phyloP scores from a whole-genome alignment of 2,888 invertebrate species.

The Lingula anatina region DNA sequence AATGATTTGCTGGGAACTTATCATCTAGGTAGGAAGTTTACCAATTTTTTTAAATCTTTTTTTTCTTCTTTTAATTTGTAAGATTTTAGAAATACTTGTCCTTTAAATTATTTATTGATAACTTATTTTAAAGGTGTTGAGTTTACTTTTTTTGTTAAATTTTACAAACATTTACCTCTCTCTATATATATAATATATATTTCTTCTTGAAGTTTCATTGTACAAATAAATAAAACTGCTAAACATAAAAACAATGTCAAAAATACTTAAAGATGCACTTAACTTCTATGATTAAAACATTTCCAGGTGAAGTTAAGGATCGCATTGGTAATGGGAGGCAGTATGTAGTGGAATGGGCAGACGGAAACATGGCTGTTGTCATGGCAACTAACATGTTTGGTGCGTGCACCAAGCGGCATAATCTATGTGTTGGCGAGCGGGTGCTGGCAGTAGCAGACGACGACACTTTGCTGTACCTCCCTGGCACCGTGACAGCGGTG shows the following conservation, averaged over 20 bases:
- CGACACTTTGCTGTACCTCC: conserved; percentile 23
- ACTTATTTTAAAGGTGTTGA: no score
- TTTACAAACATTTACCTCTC: no score
- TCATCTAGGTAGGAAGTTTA: conserved; percentile 21
- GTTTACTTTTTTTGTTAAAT: not conserved
- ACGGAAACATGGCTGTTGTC: conserved; percentile 30
- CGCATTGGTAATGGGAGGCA: conserved; percentile 29
- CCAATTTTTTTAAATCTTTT: not conserved
- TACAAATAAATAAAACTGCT: no score
- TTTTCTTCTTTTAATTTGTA: not conserved
- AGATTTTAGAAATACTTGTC: not conserved
- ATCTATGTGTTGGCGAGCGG: conserved; percentile 21
- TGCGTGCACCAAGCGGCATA: conserved; percentile 30
- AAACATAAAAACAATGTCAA: no score
- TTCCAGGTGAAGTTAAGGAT: conserved; percentile 31
- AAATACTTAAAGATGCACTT: no score
- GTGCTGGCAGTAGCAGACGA: conserved; percentile 27
- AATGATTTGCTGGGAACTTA: conserved; percentile 28
- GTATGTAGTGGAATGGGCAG: conserved; percentile 37
- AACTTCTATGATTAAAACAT: no score
- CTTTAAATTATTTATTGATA: no score
- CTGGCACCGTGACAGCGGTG: conserved; percentile 19
- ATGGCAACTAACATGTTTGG: conserved; percentile 38
- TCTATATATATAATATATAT: not conserved
- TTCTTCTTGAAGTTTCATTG: no score